Evolutionary conservation across 2,113 vertebrate genomes (phyloP).

Genomic region (Plestiodon gilberti): DNA sequence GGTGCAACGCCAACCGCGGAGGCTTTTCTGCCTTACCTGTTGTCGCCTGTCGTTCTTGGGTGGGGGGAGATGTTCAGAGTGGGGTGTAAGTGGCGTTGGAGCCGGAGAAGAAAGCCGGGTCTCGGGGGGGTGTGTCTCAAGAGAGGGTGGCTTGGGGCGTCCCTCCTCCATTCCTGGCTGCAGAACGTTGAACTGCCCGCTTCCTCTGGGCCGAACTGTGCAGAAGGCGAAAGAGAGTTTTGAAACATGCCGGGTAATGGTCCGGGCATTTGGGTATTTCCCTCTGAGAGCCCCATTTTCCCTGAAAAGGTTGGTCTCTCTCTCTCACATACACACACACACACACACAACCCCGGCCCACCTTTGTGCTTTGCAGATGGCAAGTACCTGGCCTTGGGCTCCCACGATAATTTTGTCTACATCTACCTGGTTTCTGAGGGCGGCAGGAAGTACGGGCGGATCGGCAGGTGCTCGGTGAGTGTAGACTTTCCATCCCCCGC

Average conservation of each 20-base stretch:
- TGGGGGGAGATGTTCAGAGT: no score
- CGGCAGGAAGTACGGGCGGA: conserved; percentile 81
- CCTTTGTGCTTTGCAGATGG: conserved; percentile 69
- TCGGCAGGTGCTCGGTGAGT: conserved; percentile 82
- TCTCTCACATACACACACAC: no score
- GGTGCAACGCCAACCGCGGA: no score
- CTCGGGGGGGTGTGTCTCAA: no score
- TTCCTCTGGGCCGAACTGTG: not conserved
- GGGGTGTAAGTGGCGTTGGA: not conserved
- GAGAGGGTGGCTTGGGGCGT: not conserved
- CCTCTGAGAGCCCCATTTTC: not conserved
- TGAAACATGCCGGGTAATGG: not conserved
- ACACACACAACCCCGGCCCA: not conserved
- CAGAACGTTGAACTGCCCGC: no score
- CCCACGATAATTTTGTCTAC: conserved; percentile 94
- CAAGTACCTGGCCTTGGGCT: conserved; percentile 82
- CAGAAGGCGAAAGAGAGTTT: not conserved
- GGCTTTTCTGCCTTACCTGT: not conserved
- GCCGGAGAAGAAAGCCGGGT: no score
- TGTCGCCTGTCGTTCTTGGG: no score
- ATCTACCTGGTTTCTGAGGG: conserved; percentile 84
- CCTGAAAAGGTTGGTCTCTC: not conserved
- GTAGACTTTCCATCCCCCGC: not conserved
- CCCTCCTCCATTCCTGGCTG: no score
- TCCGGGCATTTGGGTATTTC: not conserved